A percentile compares a stretch with the other conserved stretches of the same genome.
Evolutionary conservation across 2,797 vertebrate genomes (phyloP).

Genomic region (Dryobates pubescens): DNA sequence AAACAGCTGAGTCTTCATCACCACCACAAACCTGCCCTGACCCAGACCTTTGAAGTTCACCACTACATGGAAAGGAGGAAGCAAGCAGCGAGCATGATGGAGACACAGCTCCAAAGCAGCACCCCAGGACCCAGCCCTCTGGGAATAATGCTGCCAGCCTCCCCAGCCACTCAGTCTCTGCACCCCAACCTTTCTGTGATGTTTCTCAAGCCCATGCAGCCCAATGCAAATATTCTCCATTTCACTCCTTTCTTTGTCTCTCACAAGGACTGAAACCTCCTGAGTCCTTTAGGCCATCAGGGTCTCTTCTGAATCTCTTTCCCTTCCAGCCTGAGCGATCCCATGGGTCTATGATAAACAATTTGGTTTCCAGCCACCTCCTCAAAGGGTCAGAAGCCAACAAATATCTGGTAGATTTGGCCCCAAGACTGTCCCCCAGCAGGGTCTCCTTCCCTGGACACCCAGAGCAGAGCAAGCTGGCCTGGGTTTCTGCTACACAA

Average conservation of each 20-base stretch:
- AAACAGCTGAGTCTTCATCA: not conserved
- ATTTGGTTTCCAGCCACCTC: not conserved
- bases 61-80: not conserved
- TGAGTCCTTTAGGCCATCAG: fast-evolving
- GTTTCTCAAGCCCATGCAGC: conserved; percentile 38
- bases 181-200: not conserved
- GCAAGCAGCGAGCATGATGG: fast-evolving
- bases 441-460: not conserved
- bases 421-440: not conserved
- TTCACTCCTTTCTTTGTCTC: not conserved
- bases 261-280: not conserved
- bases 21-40: not conserved
- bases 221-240: not conserved
- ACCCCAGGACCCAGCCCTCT: not conserved
- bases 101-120: not conserved
- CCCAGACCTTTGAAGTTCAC: not conserved
- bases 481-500: not conserved
- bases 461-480: fast-evolving
- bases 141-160: not conserved
- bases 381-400: not conserved
- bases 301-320: not conserved
- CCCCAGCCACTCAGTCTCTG: not conserved
- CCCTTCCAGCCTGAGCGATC: not conserved
- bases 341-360: fast-evolving
- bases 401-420: not conserved